Evolutionary conservation across 1,140 invertebrate genomes (phyloP).

Genomic region (Drosophila tsacasi): DNA sequence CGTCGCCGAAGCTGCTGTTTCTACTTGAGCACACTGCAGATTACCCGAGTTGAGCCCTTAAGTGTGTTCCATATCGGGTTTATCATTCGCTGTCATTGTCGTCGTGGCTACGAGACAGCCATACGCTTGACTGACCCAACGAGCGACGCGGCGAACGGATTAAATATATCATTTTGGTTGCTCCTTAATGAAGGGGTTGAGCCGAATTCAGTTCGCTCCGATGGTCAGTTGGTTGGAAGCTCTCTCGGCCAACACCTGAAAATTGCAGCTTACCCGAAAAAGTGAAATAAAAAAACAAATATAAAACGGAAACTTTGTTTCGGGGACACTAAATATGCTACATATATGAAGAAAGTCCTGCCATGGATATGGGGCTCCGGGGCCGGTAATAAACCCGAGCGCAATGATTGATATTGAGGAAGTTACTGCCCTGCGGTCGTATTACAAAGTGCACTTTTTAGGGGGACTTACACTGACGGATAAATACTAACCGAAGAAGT

Average conservation of each 20-base stretch:
- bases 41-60: constrained; percentile 81
- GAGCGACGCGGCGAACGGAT: constrained; percentile 73
- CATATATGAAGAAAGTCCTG: constrained; percentile 73
- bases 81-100: constrained; percentile 67
- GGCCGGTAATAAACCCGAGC: constrained; percentile 69
- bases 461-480: constrained; percentile 37
- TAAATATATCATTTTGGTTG: constrained; percentile 80
- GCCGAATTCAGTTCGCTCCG: constrained; percentile 38
- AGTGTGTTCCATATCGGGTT: constrained; percentile 82
- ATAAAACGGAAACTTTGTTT: constrained; percentile 61
- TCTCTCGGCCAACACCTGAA: constrained; percentile 73
- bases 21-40: constrained; percentile 79
- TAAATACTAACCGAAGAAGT: not conserved
- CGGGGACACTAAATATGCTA: constrained; percentile 58
- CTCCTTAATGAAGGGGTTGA: constrained; percentile 79
- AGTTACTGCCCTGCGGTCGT: constrained; percentile 63
- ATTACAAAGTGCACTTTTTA: constrained; percentile 39
- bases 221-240: constrained; percentile 35
- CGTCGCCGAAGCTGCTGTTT: constrained; percentile 62
- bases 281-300: constrained; percentile 22
- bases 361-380: constrained; percentile 40
- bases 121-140: constrained; percentile 66
- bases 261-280: constrained; percentile 58
- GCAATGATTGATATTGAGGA: constrained; percentile 82
- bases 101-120: constrained; percentile 56